Conservation (phyloP, 2,888 invertebrate genomes). For the Coecobrya sp. region DNA sequence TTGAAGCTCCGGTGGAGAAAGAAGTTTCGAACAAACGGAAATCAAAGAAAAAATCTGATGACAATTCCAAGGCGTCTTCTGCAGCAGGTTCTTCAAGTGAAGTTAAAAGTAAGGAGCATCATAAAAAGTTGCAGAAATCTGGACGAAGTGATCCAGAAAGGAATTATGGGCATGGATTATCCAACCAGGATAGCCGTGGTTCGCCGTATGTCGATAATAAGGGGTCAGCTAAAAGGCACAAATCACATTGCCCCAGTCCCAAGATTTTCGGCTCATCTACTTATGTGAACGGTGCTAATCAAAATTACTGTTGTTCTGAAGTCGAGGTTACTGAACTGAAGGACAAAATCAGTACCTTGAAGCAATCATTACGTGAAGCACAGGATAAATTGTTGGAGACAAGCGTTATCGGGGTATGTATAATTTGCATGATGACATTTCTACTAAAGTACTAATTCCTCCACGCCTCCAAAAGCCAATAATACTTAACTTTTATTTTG, state of each 20-base stretch:
- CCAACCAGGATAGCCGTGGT: background rate
- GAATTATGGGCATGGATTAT: background rate
- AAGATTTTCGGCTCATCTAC: background rate
- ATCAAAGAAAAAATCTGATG: slow-evolving; percentile 9
- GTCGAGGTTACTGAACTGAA: slow-evolving; percentile 27
- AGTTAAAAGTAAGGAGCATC: background rate
- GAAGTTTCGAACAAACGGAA: background rate
- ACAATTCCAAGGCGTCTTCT: background rate
- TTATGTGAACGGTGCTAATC: background rate
- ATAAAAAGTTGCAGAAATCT: background rate
- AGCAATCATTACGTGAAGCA: slow-evolving; percentile 45
- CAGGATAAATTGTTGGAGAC: slow-evolving; percentile 57
- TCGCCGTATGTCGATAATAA: background rate
- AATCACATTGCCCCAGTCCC: background rate
- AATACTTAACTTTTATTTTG: too few relatives aligned
- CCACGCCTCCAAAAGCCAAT: too few relatives aligned
- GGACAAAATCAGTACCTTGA: background rate
- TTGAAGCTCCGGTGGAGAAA: background rate
- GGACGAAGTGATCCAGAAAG: background rate
- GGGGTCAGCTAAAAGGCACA: background rate
- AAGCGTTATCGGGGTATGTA: slow-evolving; percentile 39
- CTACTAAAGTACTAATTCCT: too few relatives aligned
- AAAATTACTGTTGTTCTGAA: slow-evolving; percentile 33
- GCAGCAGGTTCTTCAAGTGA: background rate
- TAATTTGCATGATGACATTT: too few relatives aligned